These are phyloP conservation scores for Cerastis leucographa DNA, from an alignment of 2,888 invertebrate genomes.

Conservation along the genomic window DNA sequence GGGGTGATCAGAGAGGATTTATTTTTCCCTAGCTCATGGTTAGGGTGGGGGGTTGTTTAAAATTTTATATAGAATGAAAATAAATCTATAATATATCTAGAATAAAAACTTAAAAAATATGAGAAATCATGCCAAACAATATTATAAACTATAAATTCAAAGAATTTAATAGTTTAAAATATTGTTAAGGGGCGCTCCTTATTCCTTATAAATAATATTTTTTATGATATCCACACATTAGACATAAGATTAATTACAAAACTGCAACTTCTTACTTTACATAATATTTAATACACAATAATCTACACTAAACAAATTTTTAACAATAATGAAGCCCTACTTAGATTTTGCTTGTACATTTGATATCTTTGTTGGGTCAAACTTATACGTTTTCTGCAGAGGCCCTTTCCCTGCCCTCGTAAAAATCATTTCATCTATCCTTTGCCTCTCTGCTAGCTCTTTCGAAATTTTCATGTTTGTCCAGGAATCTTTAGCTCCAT, in stretches of 20 bases:
- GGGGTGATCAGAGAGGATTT: background rate
- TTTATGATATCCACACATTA: background rate
- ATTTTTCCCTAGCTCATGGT: background rate
- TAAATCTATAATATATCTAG: background rate
- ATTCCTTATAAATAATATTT: too few species aligned
- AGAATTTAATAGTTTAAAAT: constrained; percentile 36
- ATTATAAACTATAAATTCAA: constrained; percentile 6
- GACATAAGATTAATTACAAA: constrained; percentile 21
- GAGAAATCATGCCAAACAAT: constrained; percentile 1
- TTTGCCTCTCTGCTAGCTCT: constrained; percentile 94
- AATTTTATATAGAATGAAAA: background rate
- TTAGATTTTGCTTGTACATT: constrained; percentile 90
- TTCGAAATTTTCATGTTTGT: constrained; percentile 94
- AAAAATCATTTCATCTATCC: constrained; percentile 95
- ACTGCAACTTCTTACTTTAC: constrained; percentile 48
- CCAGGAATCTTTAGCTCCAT: constrained; percentile 95
- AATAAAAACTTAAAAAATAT: background rate
- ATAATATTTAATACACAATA: constrained; percentile 74
- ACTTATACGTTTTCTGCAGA: constrained; percentile 96
- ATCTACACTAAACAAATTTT: constrained; percentile 72
- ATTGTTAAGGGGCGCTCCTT: too few species aligned
- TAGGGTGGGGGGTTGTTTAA: background rate
- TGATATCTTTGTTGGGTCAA: constrained; percentile 93
- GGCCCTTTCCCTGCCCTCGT: constrained; percentile 96
- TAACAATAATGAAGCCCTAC: constrained; percentile 74